Evolutionary conservation across 1,140 invertebrate genomes (phyloP), one percentile per base, ranked within the genome.

Genomic region (Lucilia sericata): DNA sequence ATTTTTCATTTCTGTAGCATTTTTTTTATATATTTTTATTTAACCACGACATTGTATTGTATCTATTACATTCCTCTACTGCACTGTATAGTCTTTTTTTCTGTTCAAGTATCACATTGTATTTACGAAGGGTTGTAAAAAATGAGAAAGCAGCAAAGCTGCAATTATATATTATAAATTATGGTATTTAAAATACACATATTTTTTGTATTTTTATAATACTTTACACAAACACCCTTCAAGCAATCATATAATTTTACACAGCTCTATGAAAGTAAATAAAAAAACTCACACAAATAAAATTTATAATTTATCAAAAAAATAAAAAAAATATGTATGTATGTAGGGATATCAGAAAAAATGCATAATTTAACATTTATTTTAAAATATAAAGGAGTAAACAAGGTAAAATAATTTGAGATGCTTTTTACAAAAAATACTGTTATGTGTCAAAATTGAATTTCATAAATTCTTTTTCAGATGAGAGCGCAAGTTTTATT

Each of bases 131-230:
- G 17, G 14, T 7, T 60, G 55, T n/a, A 60, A 60, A 60, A 60
- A n/a, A 60, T 60, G 14, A n/a, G 55, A 75, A 0, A 75, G 34
- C 25, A 75, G 2, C 74, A 75, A 30, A 75, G 74, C 74, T 36
- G 74, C 74, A 75, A 75, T 75, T 75, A 75, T 42, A 75, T 75
- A 75, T 14, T 42, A 30, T 75, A n/a, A n/a, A n/a, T 75, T 75
- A 75, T 75, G 74, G 25, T 36, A 75, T 75, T 75, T 75, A 75
- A 75, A 75, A 75, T 75, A 75, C 30, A 75, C 25, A 17, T 14
- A 75, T 36, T 75, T 60, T 7, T 17, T 60, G 13, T 60, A 60
- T 60, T 60, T 60, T n/a, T 60, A 60, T 60, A 60, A 60, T 60
- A 60, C 55, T n/a, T 60, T 60, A 17, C 14, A 17, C 55, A 60